These are phyloP conservation scores for Chiridota heheva DNA, from an alignment of 35 echinoderm and acorn worm genomes.

Conservation along the genomic window DNA sequence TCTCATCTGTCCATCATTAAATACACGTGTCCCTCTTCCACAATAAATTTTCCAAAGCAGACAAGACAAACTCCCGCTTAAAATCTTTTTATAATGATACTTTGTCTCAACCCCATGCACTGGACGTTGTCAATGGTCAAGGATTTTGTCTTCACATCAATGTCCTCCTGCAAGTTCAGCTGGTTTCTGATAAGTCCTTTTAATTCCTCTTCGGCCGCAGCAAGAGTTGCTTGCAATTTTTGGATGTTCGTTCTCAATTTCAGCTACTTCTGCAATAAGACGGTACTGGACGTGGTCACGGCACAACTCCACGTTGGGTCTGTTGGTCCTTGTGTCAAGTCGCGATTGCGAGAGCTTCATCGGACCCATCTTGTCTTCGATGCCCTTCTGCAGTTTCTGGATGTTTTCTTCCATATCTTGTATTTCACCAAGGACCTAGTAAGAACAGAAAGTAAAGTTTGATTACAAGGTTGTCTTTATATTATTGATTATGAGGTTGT, in stretches of 20 bases:
- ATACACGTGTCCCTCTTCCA: too few species aligned
- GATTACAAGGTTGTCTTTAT: too few species aligned
- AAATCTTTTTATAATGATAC: conserved; percentile 92
- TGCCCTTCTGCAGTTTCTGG: conserved; percentile 81
- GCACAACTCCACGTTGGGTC: conserved; percentile 95
- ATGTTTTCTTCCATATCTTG: conserved; percentile 94
- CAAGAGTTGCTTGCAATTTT: conserved; percentile 67
- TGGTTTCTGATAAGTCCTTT: conserved; percentile 96
- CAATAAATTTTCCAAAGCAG: too few species aligned
- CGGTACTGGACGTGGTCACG: conserved; percentile 98
- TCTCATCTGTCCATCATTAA: too few species aligned
- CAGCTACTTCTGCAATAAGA: conserved; percentile 90
- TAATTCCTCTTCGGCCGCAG: conserved; percentile 73
- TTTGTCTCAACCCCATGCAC: conserved; percentile 94
- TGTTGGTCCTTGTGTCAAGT: conserved; percentile 71
- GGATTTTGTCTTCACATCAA: conserved; percentile 88
- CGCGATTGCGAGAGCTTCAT: conserved; percentile 88
- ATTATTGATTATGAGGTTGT: too few species aligned
- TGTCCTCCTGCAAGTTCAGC: conserved; percentile 89
- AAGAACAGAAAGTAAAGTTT: conserved; percentile 7
- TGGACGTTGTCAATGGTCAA: conserved; percentile 77
- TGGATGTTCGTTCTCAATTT: conserved; percentile 75
- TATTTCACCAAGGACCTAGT: conserved; percentile 83
- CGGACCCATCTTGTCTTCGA: conserved; percentile 85
- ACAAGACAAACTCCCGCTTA: too few species aligned